phyloP scores from a whole-genome alignment of 2,888 invertebrate species.

The Xanthorhoe spadicearia region DNA sequence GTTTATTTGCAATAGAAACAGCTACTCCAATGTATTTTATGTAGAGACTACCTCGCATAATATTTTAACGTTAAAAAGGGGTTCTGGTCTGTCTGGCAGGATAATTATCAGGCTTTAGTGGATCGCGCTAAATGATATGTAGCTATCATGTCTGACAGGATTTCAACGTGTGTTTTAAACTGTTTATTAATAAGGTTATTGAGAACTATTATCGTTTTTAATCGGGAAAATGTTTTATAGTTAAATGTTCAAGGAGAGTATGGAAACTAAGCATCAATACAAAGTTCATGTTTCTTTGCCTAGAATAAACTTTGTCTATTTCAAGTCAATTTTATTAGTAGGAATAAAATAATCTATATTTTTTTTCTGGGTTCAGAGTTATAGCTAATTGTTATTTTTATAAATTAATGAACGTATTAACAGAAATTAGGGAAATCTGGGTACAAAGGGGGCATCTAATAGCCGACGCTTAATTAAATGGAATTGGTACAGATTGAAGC shows the following conservation, averaged over 20 bases:
- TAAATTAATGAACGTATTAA: conserved; percentile 5
- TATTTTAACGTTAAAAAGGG: conserved; percentile 51
- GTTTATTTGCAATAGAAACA: background rate
- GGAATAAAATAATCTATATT: no score
- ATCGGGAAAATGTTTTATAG: background rate
- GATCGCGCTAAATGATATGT: conserved; percentile 60
- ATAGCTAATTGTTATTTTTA: background rate
- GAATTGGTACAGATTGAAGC: conserved; percentile 21
- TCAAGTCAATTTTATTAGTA: no score
- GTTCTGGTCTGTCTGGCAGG: conserved; percentile 57
- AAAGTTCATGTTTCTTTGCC: no score
- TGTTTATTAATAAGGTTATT: conserved; percentile 24
- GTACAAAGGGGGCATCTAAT: conserved; percentile 45
- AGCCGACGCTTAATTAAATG: conserved; percentile 52
- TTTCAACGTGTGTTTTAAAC: conserved; percentile 19
- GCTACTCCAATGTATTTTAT: background rate
- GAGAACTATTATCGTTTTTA: background rate
- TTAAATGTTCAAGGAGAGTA: no score
- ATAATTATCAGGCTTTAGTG: conserved; percentile 62
- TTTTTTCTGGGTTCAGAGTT: no score
- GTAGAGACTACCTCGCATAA: conserved; percentile 31
- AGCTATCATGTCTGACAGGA: conserved; percentile 48
- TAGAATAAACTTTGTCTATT: no score
- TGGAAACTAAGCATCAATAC: no score
- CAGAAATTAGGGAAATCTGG: conserved; percentile 55